Evolutionary conservation across 2,888 invertebrate species (phyloP).

Genomic region (Rhingia campestris): DNA sequence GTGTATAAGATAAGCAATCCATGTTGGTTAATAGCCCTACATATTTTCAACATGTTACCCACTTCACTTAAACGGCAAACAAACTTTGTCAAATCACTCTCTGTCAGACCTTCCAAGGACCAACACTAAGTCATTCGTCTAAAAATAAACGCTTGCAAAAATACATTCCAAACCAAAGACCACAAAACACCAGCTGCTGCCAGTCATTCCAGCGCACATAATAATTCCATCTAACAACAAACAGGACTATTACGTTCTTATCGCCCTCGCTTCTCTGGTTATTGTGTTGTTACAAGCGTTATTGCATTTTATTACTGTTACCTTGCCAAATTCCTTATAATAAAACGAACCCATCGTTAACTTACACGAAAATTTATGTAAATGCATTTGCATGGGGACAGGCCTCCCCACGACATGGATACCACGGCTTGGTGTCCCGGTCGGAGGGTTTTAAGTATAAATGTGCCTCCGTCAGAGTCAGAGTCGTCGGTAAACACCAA

Average conservation of each 20-base stretch:
- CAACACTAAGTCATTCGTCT: too few species aligned
- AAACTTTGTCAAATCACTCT: too few species aligned
- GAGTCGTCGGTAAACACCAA: conserved; percentile 35
- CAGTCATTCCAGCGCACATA: not conserved
- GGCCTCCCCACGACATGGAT: not conserved
- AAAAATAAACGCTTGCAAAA: not conserved
- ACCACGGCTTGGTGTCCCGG: too few species aligned
- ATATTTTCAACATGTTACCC: too few species aligned
- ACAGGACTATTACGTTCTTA: conserved; percentile 32
- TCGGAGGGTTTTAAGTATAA: too few species aligned
- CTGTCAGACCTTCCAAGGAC: too few species aligned
- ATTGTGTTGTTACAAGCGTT: conserved; percentile 57
- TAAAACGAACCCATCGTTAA: conserved; percentile 50
- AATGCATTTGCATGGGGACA: conserved; percentile 40
- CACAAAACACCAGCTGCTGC: not conserved
- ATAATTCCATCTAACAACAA: conserved; percentile 11
- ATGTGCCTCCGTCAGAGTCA: conserved; percentile 1
- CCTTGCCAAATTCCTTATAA: conserved; percentile 58
- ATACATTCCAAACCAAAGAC: not conserved
- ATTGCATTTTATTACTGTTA: conserved; percentile 58
- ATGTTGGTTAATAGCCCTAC: too few species aligned
- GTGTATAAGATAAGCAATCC: too few species aligned
- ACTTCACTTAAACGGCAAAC: too few species aligned
- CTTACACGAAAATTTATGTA: conserved; percentile 37
- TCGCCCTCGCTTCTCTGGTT: conserved; percentile 40